Evolutionary conservation across 2,113 vertebrate species (phyloP).

Genomic region (Syngnathus typhle): DNA sequence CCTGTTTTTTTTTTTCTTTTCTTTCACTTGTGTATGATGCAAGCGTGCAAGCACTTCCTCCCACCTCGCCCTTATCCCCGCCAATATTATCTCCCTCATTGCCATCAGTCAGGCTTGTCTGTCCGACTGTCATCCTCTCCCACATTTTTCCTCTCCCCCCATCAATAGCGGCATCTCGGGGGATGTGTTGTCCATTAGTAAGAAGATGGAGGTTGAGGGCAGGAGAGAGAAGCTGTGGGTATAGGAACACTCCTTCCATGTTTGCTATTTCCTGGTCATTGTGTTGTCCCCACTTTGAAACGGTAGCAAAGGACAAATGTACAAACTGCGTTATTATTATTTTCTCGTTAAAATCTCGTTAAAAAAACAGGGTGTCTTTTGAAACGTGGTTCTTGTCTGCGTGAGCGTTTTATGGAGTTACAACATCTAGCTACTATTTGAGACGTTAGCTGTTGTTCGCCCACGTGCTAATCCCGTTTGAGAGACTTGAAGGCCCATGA

Average conservation of each 20-base stretch:
- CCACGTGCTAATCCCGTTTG: too few species aligned
- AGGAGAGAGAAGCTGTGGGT: constrained; percentile 16
- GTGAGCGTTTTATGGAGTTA: too few species aligned
- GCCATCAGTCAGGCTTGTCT: constrained; percentile 28
- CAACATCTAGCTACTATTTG: too few species aligned
- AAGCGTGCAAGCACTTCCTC: too few species aligned
- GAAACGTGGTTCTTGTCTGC: too few species aligned
- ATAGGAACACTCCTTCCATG: constrained; percentile 31
- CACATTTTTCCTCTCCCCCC: neutral
- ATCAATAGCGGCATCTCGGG: constrained; percentile 32
- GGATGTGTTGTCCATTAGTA: constrained; percentile 67
- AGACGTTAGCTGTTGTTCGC: too few species aligned
- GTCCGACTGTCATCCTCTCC: constrained; percentile 11
- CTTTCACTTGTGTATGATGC: too few species aligned
- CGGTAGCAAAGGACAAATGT: neutral
- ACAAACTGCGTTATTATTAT: neutral
- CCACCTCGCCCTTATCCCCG: neutral
- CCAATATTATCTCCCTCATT: constrained; percentile 29
- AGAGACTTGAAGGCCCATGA: too few species aligned
- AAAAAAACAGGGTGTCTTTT: too few species aligned
- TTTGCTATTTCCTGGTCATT: constrained; percentile 36
- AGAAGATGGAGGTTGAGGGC: constrained; percentile 29
- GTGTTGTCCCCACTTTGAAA: constrained; percentile 8
- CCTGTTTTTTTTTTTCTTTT: neutral
- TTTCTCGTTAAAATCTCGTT: too few species aligned